phyloP scores from a whole-genome alignment of 2,888 invertebrate species.

The Drosophila cracens region DNA sequence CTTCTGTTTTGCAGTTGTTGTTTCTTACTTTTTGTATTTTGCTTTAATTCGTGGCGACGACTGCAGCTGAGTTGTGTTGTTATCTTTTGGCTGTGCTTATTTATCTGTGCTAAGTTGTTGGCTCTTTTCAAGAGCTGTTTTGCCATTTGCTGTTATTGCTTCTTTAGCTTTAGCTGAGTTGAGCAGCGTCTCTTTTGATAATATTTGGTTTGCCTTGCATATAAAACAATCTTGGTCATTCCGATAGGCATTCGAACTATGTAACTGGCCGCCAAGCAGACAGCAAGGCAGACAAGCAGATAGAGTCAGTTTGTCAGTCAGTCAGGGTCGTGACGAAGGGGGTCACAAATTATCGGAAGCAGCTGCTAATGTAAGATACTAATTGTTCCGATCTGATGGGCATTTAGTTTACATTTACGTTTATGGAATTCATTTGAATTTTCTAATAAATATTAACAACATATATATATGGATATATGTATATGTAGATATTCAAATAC shows the following conservation, averaged over 20 bases:
- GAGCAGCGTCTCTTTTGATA: conserved; percentile 73
- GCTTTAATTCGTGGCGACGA: conserved; percentile 51
- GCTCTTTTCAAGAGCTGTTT: conserved; percentile 42
- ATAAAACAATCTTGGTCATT: conserved; percentile 78
- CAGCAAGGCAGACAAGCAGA: conserved; percentile 11
- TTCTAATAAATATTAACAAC: background rate
- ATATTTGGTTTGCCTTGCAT: conserved; percentile 78
- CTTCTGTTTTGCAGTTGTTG: conserved; percentile 58
- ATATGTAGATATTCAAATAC: background rate
- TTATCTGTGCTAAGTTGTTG: conserved; percentile 62
- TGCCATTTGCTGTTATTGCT: conserved; percentile 38
- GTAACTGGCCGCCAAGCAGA: conserved; percentile 41
- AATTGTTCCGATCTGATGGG: background rate
- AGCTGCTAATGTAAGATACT: conserved; percentile 12
- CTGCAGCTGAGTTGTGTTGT: conserved; percentile 63
- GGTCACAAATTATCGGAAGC: conserved; percentile 23
- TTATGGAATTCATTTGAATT: background rate
- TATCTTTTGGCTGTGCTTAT: conserved; percentile 56
- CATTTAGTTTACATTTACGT: background rate
- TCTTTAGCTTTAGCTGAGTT: conserved; percentile 25
- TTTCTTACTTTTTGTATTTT: conserved; percentile 43
- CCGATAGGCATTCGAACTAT: conserved; percentile 74
- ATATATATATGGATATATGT: background rate
- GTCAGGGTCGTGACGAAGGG: conserved; percentile 53
- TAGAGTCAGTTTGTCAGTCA: conserved; percentile 7